These are phyloP conservation scores for Agriotes lineatus DNA, from an alignment of 2,888 invertebrate species.

Conservation along the genomic window DNA sequence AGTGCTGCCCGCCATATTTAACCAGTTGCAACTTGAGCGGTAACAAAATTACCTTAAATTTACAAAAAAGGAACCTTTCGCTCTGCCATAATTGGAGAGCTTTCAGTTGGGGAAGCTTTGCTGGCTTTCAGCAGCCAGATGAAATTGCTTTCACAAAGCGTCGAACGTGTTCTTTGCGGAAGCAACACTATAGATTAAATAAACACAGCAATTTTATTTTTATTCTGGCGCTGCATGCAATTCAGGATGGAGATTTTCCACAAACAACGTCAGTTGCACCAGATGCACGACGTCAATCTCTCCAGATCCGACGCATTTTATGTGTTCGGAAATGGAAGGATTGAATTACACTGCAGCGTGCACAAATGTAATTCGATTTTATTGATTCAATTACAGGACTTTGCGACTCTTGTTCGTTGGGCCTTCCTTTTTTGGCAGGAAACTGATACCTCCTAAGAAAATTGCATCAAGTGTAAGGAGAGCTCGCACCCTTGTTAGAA, in stretches of 20 bases:
- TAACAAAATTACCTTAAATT: too few species aligned
- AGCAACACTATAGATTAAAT: background rate
- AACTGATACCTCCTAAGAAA: slow-evolving; percentile 5
- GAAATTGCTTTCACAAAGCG: background rate
- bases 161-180: background rate
- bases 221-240: too few species aligned
- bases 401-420: background rate
- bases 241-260: background rate
- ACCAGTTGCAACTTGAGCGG: too few species aligned
- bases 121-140: background rate
- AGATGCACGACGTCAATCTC: background rate
- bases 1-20: too few species aligned
- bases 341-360: background rate
- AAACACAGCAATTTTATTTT: background rate
- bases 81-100: too few species aligned
- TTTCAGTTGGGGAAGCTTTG: background rate
- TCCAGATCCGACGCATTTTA: background rate
- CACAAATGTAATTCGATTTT: background rate
- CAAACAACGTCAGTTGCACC: background rate
- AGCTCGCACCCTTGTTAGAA: background rate
- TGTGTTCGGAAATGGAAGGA: background rate
- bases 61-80: too few species aligned
- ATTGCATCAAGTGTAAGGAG: slow-evolving; percentile 9
- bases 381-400: background rate
- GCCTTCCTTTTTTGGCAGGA: background rate